phyloP scores from a whole-genome alignment of 2,113 vertebrate species.

The Tichodroma muraria region DNA sequence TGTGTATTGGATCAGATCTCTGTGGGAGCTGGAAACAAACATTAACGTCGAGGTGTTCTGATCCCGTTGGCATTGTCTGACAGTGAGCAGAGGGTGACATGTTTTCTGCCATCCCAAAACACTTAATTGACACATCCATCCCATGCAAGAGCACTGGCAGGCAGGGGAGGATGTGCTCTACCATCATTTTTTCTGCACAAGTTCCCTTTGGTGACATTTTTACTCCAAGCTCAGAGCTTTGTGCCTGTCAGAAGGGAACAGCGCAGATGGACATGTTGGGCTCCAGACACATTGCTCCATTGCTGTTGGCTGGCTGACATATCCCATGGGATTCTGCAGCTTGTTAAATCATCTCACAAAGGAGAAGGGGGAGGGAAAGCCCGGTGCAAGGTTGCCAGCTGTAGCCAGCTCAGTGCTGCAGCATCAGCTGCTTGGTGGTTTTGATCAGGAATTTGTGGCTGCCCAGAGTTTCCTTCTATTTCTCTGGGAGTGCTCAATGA shows the following conservation, averaged over 20 bases:
- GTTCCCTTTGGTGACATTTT: neutral
- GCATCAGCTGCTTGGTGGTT: neutral
- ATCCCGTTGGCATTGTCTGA: neutral
- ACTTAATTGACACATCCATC: neutral
- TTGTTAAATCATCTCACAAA: conserved; percentile 31
- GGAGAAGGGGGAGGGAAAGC: neutral
- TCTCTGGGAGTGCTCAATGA: neutral
- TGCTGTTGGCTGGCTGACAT: neutral
- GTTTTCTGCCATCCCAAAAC: neutral
- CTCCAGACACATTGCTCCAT: neutral
- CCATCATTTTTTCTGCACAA: neutral
- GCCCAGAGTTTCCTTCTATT: neutral
- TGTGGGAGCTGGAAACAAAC: neutral
- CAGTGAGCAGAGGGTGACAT: neutral
- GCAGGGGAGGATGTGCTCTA: accelerated
- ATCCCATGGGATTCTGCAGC: neutral
- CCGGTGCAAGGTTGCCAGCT: neutral
- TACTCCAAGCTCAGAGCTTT: neutral
- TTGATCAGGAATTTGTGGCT: neutral
- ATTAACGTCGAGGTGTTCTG: neutral
- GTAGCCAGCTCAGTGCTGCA: neutral
- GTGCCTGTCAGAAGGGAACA: neutral
- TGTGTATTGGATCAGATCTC: accelerated
- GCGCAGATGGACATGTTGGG: neutral
- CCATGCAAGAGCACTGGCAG: neutral